These are phyloP conservation scores for Actenoides lindsayi DNA, from an alignment of 2,113 vertebrate species.

Conservation along the genomic window DNA sequence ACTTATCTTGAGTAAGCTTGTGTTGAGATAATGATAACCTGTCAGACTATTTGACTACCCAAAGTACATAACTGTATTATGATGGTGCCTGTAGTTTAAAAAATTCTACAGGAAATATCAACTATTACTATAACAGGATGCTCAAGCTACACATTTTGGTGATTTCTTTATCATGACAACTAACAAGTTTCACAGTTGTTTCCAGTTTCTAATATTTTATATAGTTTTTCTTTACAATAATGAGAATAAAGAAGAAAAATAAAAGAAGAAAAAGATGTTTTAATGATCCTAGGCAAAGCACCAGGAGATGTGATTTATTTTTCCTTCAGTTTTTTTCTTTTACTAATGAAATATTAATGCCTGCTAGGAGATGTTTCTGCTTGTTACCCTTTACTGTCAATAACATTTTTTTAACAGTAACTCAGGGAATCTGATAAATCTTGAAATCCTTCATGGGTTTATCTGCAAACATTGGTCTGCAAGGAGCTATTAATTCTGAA, in stretches of 20 bases:
- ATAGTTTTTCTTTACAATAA: neutral
- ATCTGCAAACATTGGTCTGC: neutral
- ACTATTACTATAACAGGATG: neutral
- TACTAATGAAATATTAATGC: neutral
- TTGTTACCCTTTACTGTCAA: neutral
- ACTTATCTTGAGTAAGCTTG: neutral
- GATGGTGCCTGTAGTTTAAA: no score
- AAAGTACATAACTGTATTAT: neutral
- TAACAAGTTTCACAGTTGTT: neutral
- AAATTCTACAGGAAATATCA: neutral
- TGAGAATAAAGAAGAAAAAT: neutral
- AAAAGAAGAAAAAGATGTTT: neutral
- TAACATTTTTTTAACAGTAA: neutral
- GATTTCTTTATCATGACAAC: neutral
- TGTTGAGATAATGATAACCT: neutral
- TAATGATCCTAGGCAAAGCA: neutral
- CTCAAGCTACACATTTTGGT: neutral
- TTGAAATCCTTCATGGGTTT: neutral
- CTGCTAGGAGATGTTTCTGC: neutral
- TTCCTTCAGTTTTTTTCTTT: neutral
- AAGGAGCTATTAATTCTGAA: neutral
- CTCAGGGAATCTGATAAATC: neutral
- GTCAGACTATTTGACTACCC: neutral
- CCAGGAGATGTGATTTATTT: neutral
- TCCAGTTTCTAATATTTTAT: neutral